Evolutionary conservation across 1,140 invertebrate genomes (phyloP).

Genomic region (Homalodisca vitripennis): DNA sequence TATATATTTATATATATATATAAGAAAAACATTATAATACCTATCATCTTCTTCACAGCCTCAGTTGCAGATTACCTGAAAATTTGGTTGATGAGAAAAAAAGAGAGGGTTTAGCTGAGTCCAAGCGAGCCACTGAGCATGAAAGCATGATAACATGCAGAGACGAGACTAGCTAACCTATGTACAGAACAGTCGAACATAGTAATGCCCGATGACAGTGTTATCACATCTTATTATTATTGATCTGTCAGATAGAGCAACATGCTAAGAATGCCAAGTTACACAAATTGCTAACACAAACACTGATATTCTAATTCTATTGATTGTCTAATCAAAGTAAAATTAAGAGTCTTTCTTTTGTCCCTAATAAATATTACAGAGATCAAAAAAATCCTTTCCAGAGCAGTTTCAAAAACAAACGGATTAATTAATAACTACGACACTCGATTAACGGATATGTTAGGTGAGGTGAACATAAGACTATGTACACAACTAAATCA

Average conservation of each 20-base stretch:
- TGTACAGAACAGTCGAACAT: conserved; percentile 12
- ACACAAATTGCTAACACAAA: conserved; percentile 29
- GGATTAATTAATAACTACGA: background rate
- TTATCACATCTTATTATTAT: conserved; percentile 12
- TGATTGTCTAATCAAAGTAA: conserved; percentile 41
- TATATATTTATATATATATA: too few species aligned
- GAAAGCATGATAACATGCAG: conserved; percentile 1
- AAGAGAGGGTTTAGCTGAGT: too few species aligned
- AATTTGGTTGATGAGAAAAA: too few species aligned
- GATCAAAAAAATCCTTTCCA: conserved; percentile 20
- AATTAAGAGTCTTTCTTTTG: conserved; percentile 37
- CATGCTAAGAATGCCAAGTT: conserved; percentile 15
- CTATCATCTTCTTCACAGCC: conserved; percentile 4
- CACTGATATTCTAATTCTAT: conserved; percentile 35
- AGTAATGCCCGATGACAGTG: background rate
- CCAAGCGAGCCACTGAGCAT: background rate
- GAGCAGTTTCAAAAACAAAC: conserved; percentile 1
- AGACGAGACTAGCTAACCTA: conserved; percentile 9
- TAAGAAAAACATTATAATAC: too few species aligned
- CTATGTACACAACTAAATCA: background rate
- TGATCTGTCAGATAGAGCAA: background rate
- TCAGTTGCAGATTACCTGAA: too few species aligned
- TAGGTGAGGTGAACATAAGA: background rate
- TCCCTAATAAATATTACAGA: conserved; percentile 33
- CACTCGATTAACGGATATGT: background rate